Evolutionary conservation across 2,113 vertebrate species (phyloP).

Genomic region (Perccottus glenii): DNA sequence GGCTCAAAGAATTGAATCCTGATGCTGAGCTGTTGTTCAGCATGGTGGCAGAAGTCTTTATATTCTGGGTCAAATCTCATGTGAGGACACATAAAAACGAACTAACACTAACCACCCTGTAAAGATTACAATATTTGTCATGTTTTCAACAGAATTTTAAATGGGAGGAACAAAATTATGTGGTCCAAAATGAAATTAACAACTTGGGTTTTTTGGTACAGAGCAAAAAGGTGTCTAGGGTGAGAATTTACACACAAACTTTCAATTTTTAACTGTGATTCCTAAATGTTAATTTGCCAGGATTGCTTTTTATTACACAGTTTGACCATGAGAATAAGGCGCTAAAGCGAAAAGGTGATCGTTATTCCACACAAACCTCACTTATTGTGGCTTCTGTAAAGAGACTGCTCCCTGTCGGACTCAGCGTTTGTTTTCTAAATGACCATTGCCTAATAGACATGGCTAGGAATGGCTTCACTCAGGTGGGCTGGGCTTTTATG

Average conservation of each 20-base stretch:
- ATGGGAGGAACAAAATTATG: slow-evolving; percentile 96
- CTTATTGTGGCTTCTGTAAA: slow-evolving; percentile 91
- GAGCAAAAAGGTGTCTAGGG: slow-evolving; percentile 87
- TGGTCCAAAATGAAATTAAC: slow-evolving; percentile 96
- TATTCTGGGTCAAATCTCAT: slow-evolving; percentile 96
- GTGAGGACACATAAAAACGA: slow-evolving; percentile 79
- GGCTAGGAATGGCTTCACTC: slow-evolving; percentile 86
- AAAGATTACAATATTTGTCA: background rate
- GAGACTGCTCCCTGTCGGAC: slow-evolving; percentile 87
- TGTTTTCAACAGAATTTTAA: slow-evolving; percentile 88
- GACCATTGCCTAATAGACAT: slow-evolving; percentile 86
- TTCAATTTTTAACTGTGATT: background rate
- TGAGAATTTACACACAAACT: slow-evolving; percentile 41
- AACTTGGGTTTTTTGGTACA: slow-evolving; percentile 91
- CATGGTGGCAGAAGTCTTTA: slow-evolving; percentile 94
- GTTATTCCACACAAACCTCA: slow-evolving; percentile 91
- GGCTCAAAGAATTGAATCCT: slow-evolving; percentile 86
- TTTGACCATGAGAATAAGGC: slow-evolving; percentile 87
- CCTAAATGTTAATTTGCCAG: background rate
- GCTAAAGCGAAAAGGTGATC: slow-evolving; percentile 88
- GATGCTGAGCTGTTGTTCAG: slow-evolving; percentile 90
- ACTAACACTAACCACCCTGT: background rate
- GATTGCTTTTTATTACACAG: slow-evolving; percentile 27
- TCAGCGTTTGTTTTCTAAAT: slow-evolving; percentile 87
- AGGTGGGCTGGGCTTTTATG: slow-evolving; percentile 74